Percentiles rank a stretch among this genome's conserved stretches.
Conservation (phyloP, 1,140 invertebrate genomes). For the Ostrea edulis region DNA sequence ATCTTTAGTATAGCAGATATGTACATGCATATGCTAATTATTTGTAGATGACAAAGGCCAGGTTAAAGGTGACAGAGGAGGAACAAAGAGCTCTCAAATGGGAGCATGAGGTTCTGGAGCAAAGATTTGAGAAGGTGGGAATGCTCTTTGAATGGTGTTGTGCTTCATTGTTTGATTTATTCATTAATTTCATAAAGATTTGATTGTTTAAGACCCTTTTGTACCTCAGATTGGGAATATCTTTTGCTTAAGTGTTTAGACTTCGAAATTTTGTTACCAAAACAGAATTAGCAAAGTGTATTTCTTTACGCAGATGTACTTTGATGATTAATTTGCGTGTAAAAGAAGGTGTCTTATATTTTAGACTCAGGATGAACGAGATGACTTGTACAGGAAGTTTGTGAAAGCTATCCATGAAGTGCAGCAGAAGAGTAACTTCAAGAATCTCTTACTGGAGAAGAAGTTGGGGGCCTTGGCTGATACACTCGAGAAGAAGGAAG, state of each 20-base stretch:
- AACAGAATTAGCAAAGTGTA: too few relatives aligned
- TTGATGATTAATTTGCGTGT: too few relatives aligned
- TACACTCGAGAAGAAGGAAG: slow-evolving; percentile 86
- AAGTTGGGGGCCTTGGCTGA: slow-evolving; percentile 86
- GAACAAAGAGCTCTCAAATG: slow-evolving; percentile 84
- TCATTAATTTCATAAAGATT: too few relatives aligned
- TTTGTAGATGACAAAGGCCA: slow-evolving; percentile 85
- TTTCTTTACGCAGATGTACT: too few relatives aligned
- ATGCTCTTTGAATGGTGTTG: not conserved
- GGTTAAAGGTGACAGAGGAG: slow-evolving; percentile 85
- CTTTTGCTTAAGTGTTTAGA: too few relatives aligned
- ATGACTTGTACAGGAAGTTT: slow-evolving; percentile 89
- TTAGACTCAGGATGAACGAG: slow-evolving; percentile 86
- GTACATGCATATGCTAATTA: not conserved
- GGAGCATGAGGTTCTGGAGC: slow-evolving; percentile 86
- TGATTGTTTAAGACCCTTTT: too few relatives aligned
- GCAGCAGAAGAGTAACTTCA: slow-evolving; percentile 89
- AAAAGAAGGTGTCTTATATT: slow-evolving; percentile 43
- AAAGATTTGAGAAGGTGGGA: slow-evolving; percentile 87
- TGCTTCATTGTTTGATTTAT: not conserved
- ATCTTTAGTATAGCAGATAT: too few relatives aligned
- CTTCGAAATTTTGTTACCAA: too few relatives aligned
- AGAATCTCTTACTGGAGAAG: slow-evolving; percentile 88
- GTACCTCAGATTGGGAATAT: too few relatives aligned
- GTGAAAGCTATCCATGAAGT: slow-evolving; percentile 90